A percentile compares a stretch with the other conserved stretches of the same genome.
Evolutionary conservation across 2,113 vertebrate species (phyloP).

Genomic region (Nestor notabilis): DNA sequence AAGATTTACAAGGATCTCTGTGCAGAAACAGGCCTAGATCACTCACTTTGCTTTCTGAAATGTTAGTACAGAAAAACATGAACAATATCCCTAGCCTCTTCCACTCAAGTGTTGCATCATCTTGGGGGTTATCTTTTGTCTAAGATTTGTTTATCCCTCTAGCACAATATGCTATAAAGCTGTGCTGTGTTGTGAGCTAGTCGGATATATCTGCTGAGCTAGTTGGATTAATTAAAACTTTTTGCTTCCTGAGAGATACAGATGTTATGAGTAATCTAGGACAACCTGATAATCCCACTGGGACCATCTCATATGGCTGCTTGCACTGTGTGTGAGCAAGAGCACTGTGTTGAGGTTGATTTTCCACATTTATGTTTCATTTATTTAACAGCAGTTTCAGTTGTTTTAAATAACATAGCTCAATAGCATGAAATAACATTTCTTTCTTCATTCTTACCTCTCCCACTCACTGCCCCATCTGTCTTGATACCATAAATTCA

Average conservation of each 20-base stretch:
- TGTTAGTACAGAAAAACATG: neutral
- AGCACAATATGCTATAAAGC: neutral
- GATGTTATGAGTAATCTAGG: neutral
- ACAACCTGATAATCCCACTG: neutral
- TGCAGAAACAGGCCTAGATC: neutral
- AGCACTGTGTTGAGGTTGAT: neutral
- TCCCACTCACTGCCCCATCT: neutral
- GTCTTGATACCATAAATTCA: conserved; percentile 28
- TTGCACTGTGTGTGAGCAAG: neutral
- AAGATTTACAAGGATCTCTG: neutral
- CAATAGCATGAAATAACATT: neutral
- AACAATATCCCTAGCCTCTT: neutral
- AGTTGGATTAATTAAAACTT: conserved; percentile 47
- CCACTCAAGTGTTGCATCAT: neutral
- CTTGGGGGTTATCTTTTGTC: neutral
- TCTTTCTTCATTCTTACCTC: neutral
- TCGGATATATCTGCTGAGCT: neutral
- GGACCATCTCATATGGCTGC: neutral
- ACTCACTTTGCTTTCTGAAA: neutral
- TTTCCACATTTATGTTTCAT: neutral
- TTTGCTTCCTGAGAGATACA: neutral
- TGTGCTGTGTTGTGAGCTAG: neutral
- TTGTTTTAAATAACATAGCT: neutral
- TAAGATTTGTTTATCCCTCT: conserved; percentile 36
- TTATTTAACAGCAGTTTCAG: neutral